These are phyloP conservation scores for Cremastinae sp. DNA, from an alignment of 2,888 invertebrate species.

Conservation along the genomic window DNA sequence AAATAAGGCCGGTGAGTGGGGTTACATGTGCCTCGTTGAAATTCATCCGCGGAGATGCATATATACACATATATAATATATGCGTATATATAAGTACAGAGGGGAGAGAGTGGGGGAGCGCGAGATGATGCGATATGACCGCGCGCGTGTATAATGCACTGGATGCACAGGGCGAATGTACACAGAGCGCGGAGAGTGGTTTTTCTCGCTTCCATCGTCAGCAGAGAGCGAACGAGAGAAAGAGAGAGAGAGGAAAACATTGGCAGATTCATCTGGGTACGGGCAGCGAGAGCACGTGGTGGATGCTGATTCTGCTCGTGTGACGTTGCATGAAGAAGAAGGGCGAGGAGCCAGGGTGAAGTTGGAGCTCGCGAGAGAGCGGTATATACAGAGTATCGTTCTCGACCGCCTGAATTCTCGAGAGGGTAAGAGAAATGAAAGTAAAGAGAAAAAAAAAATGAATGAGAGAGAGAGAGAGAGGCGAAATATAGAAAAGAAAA, in stretches of 20 bases:
- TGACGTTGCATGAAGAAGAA: conserved; percentile 17
- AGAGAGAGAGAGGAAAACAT: conserved; percentile 48
- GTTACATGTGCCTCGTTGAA: conserved; percentile 25
- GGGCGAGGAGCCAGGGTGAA: neutral
- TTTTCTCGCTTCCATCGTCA: conserved; percentile 54
- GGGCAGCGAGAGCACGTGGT: conserved; percentile 57
- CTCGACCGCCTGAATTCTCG: conserved; percentile 60
- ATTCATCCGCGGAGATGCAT: conserved; percentile 7
- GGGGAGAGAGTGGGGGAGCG: conserved; percentile 15
- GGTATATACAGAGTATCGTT: conserved; percentile 54
- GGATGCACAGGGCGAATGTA: conserved; percentile 22
- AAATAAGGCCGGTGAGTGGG: neutral
- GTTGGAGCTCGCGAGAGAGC: conserved; percentile 44
- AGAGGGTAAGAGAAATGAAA: conserved; percentile 56
- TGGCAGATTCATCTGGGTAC: conserved; percentile 46
- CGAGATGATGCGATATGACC: conserved; percentile 40
- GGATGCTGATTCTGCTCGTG: conserved; percentile 59
- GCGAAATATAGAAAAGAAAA: conserved; percentile 16
- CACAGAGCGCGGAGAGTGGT: conserved; percentile 39
- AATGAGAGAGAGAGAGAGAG: neutral
- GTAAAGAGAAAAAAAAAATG: conserved; percentile 22
- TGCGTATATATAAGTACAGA: too few species aligned
- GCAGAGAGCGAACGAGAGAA: conserved; percentile 25
- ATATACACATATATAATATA: too few species aligned
- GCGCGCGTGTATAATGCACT: conserved; percentile 25